Base-by-base conservation (phyloP, 2,113 vertebrate species). In the Datnioides undecimradiatus region DNA sequence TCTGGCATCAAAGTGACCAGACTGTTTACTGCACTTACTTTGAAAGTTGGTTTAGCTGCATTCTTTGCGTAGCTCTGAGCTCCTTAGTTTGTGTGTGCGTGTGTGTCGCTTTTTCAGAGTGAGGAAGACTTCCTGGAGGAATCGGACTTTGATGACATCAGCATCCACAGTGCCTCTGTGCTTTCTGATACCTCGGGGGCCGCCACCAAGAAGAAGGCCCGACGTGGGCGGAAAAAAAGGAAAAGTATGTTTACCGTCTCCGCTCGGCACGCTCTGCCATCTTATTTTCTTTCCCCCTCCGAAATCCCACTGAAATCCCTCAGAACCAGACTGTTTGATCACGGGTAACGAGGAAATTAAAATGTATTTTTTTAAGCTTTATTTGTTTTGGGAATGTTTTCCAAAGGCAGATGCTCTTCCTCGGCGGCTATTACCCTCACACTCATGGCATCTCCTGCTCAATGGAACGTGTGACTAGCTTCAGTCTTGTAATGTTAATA, bases 41-140 rank as follows among this genome's bases (percentile, higher is more conserved):
- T 71, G n/a, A 52, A 52, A 54, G 43, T 14, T 33, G 12, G 23
- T 65, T 72, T 29, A 33, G 60, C 60, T 54, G 9, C 46, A 80
- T 63, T 51, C 46, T 36, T 38, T 8, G 29, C 31, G 68, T 46
- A 21, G 74, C 62, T 72, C 41, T 31, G 62, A 41, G 59, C 72
- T 77, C 54, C 64, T 70, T 17, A 38, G 29, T 27, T 41, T 52
- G 21, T 64, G 5, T 84, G 66, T 77, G 43, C 85, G 43, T 60
- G 68, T 64, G 62, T 31, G 46, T 36, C n/a, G n/a, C 38, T 63
- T 52, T 64, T 52, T 55, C 94, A 99, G 98, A 99, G 98, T 0
- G 98, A 99, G 91, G 98, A 99, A 62, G 98, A 99, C 36, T 97
- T 99, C 55, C 93, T 96, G 59, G 98, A 98, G 65, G 98, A 99